Base-by-base conservation (phyloP, 1,140 invertebrate genomes). In the Spodoptera litura region DNA sequence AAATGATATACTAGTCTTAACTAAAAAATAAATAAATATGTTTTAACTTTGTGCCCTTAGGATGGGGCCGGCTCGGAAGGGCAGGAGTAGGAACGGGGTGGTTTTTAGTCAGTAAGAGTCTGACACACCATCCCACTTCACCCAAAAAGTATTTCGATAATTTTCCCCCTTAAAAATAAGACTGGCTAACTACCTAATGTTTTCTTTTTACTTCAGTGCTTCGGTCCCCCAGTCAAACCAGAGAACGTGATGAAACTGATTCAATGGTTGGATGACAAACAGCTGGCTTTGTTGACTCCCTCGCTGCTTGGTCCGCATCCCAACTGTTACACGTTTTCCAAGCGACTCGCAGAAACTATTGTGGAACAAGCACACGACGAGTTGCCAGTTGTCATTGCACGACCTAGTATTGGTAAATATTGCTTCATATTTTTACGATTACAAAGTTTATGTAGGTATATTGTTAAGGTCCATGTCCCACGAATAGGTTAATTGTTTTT, bases 281-380 rank as follows among this genome's bases (percentile, higher is more conserved):
- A 96, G 5, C 85, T 98, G 15, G 94, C 96, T 44, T 88, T 95
- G 6, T 95, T 97, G 4, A 97, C 97, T 0, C 96, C 96, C 0
- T 96, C 96, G 82, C 87, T 97, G 8, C 92, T 97, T 2, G 93
- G 95, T 8, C 96, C 96, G 0, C 97, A 97, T 94, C 97, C 97
- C 0, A 97, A 97, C 87, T 96, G 96, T n/a, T 97, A 97, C 86
- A 96, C 96, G 0, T 97, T 95, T 83, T 96, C 96, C 3, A 97
- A 97, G 90, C 95, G 96, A 59, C 89, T 97, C 56, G 96, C 96
- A 0, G 97, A 97, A 85, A 95, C 93, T 68, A 83, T 97, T 4
- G 89, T 97, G 0, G 92, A 94, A 6, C 89, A 95, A 49, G 96
- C 96, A 68, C 94, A 95, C 55, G 88, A 88, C 3, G 89, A 95